phyloP scores from a whole-genome alignment of 2,888 invertebrate genomes.

The Hoplodrina blanda region DNA sequence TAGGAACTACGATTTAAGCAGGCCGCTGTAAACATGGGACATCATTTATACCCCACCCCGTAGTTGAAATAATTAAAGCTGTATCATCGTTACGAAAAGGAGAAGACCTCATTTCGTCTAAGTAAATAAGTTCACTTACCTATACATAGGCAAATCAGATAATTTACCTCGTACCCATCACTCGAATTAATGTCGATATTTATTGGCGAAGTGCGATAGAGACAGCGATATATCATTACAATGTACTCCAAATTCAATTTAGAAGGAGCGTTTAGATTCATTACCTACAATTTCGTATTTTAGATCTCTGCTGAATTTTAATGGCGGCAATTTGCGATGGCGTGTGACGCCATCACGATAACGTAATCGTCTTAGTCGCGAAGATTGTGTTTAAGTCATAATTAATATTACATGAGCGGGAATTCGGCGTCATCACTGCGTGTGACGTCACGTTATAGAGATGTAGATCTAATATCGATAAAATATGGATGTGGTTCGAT shows the following conservation, averaged over 20 bases:
- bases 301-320: conserved; percentile 77
- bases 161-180: conserved; percentile 43
- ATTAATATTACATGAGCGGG: conserved; percentile 64
- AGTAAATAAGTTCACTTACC: conserved; percentile 2
- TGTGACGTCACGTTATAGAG: conserved; percentile 22
- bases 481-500: conserved; percentile 1
- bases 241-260: conserved; percentile 72
- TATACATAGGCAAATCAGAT: conserved; percentile 35
- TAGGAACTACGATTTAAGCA: too few species aligned
- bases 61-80: too few species aligned
- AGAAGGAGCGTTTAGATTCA: conserved; percentile 70
- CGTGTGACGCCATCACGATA: conserved; percentile 74
- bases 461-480: conserved; percentile 14
- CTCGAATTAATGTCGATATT: conserved; percentile 61
- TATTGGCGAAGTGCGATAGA: conserved; percentile 60
- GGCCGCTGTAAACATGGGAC: too few species aligned
- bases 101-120: neutral
- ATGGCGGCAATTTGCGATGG: conserved; percentile 80
- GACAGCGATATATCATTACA: conserved; percentile 65
- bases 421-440: conserved; percentile 22
- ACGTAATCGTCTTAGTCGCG: conserved; percentile 70
- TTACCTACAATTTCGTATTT: conserved; percentile 78
- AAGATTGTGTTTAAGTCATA: conserved; percentile 63
- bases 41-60: too few species aligned
- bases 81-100: too few species aligned